These are phyloP conservation scores for Protomyctophum bolini DNA, from an alignment of 2,113 vertebrate genomes.

Conservation along the genomic window DNA sequence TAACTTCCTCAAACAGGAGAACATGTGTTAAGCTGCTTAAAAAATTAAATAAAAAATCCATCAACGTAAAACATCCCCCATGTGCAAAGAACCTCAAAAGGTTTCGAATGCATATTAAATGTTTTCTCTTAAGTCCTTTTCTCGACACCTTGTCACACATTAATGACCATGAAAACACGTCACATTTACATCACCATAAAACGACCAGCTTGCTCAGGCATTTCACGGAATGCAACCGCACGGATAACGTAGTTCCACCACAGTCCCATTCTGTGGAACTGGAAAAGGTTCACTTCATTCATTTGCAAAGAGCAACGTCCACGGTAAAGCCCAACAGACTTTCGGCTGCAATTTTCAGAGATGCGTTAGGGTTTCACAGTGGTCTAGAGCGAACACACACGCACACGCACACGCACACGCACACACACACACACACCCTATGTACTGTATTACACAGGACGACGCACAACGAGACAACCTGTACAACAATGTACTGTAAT, in stretches of 20 bases:
- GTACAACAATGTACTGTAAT: constrained; percentile 16
- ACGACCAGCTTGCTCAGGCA: constrained; percentile 36
- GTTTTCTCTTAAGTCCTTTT: constrained; percentile 12
- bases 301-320: constrained; percentile 19
- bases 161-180: constrained; percentile 18
- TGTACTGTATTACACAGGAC: neutral
- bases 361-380: constrained; percentile 71
- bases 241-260: constrained; percentile 24
- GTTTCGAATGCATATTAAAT: constrained; percentile 39
- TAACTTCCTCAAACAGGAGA: neutral
- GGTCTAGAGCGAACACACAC: constrained; percentile 45
- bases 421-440: constrained; percentile 25
- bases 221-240: constrained; percentile 7
- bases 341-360: constrained; percentile 38
- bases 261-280: constrained; percentile 3
- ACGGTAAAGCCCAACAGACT: constrained; percentile 20
- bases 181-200: constrained; percentile 23
- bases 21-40: neutral
- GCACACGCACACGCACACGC: constrained; percentile 1
- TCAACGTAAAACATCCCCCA: constrained; percentile 40
- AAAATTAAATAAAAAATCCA: neutral
- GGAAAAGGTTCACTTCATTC: constrained; percentile 28
- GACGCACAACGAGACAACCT: constrained; percentile 50
- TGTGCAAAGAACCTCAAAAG: constrained; percentile 41
- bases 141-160: constrained; percentile 18